Evolutionary conservation across 2,888 invertebrate species (phyloP).

Genomic region (Lacanobia oleracea): DNA sequence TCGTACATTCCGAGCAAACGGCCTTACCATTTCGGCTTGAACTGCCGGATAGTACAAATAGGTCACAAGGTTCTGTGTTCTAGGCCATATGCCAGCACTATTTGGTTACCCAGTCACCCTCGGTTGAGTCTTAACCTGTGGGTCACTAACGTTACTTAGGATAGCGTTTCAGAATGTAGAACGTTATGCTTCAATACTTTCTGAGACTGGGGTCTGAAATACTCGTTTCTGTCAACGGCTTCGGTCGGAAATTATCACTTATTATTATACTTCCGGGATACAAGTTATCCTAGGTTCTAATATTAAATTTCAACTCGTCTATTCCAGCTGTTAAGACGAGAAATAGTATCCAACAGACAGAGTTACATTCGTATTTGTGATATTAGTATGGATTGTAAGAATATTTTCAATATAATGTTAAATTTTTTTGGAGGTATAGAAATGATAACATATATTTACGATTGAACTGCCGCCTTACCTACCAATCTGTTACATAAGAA

Average conservation of each 20-base stretch:
- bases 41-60: slow-evolving; percentile 45
- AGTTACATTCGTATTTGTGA: too few relatives aligned
- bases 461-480: neutral
- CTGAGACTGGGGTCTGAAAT: neutral
- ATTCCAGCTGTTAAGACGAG: too few relatives aligned
- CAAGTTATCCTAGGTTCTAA: too few relatives aligned
- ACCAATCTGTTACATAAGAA: neutral
- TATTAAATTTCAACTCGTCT: too few relatives aligned
- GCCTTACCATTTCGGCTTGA: slow-evolving; percentile 28
- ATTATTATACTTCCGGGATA: too few relatives aligned
- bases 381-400: too few relatives aligned
- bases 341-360: too few relatives aligned
- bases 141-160: neutral
- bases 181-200: neutral
- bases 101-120: slow-evolving; percentile 53
- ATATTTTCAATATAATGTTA: too few relatives aligned
- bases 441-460: neutral
- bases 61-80: slow-evolving; percentile 40
- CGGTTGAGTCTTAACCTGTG: slow-evolving; percentile 37
- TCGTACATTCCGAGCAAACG: slow-evolving; percentile 40
- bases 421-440: too few relatives aligned
- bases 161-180: slow-evolving; percentile 13
- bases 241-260: too few relatives aligned
- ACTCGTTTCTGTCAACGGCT: too few relatives aligned
- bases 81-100: slow-evolving; percentile 41